These are phyloP conservation scores for Drosophila flavopinicola DNA, from an alignment of 2,888 invertebrate genomes.

Conservation along the genomic window DNA sequence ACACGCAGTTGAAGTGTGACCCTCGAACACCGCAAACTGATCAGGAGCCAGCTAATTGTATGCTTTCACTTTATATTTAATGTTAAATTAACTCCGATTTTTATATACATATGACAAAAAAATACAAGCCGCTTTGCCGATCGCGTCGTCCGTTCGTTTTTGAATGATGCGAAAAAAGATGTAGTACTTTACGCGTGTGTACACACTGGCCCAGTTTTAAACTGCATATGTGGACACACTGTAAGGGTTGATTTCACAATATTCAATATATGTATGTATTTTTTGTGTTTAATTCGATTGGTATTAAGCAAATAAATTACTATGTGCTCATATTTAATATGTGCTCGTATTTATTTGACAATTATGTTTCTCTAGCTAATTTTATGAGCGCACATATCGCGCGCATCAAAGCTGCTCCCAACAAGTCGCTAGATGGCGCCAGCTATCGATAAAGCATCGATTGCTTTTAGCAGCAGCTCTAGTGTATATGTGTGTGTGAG, in stretches of 20 bases:
- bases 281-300: neutral
- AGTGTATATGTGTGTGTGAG: constrained; percentile 15
- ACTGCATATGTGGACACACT: constrained; percentile 35
- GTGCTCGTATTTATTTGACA: neutral
- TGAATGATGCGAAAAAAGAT: constrained; percentile 45
- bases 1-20: constrained; percentile 1
- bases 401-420: neutral
- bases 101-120: constrained; percentile 10
- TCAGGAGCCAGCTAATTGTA: neutral
- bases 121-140: constrained; percentile 22
- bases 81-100: neutral
- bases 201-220: constrained; percentile 29
- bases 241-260: neutral
- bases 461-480: constrained; percentile 2
- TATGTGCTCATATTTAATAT: neutral
- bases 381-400: neutral
- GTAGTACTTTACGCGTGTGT: constrained; percentile 4
- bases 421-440: constrained; percentile 29
- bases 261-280: neutral
- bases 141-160: constrained; percentile 57
- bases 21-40: constrained; percentile 7
- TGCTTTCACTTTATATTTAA: neutral
- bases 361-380: neutral
- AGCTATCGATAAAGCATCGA: constrained; percentile 38
- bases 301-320: too few species aligned